Percentiles rank a stretch among this genome's conserved stretches.
Evolutionary conservation across 2,888 invertebrate species (phyloP).

Genomic region (Apocheima hispidaria): DNA sequence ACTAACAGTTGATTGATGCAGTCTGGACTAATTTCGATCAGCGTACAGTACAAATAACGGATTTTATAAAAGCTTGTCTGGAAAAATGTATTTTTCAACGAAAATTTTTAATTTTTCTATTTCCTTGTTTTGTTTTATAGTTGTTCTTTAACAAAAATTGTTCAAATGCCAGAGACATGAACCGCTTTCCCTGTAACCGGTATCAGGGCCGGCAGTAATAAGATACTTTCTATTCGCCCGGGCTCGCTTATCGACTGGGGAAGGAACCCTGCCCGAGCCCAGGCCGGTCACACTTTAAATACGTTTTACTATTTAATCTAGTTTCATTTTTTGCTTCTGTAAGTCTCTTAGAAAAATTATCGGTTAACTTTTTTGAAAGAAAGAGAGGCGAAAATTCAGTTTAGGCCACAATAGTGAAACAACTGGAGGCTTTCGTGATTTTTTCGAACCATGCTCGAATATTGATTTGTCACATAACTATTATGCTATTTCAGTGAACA

Average conservation of each 20-base stretch:
- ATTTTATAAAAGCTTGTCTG: too few relatives aligned
- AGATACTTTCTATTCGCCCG: conserved; percentile 29
- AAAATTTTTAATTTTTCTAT: too few relatives aligned
- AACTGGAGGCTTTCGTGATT: too few relatives aligned
- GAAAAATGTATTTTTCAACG: too few relatives aligned
- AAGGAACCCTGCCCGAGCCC: conserved; percentile 14
- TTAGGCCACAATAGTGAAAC: too few relatives aligned
- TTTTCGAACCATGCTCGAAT: too few relatives aligned
- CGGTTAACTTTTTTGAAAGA: neutral
- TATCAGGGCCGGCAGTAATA: conserved; percentile 24
- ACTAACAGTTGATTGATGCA: too few relatives aligned
- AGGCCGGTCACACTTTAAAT: conserved; percentile 19
- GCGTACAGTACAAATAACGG: too few relatives aligned
- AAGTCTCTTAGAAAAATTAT: neutral
- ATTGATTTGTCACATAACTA: too few relatives aligned
- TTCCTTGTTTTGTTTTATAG: neutral
- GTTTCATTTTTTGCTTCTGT: conserved; percentile 8
- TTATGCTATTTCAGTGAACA: too few relatives aligned
- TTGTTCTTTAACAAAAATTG: conserved; percentile 4
- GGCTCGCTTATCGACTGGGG: conserved; percentile 18
- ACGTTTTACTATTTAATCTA: conserved; percentile 18
- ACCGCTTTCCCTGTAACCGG: conserved; percentile 1
- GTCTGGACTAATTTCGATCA: too few relatives aligned
- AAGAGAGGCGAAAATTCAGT: neutral
- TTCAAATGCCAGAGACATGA: conserved; percentile 3